Evolutionary conservation across 2,797 vertebrate genomes (phyloP).

Genomic region (Acanthiza pusilla): DNA sequence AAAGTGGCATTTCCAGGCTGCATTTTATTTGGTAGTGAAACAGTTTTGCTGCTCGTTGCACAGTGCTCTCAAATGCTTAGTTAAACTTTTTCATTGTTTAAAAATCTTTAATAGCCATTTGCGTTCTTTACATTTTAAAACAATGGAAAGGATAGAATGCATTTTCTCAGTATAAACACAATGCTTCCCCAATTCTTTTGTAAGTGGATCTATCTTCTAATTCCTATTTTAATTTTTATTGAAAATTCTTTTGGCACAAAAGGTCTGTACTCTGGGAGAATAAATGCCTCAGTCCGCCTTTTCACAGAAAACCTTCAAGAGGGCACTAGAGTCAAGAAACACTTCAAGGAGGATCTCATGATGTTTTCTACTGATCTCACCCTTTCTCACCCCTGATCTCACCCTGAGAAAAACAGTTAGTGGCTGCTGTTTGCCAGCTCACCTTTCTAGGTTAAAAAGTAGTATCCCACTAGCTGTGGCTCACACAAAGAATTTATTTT

Average conservation of each 20-base stretch:
- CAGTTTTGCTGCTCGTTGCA: background rate
- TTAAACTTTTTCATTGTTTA: conserved; percentile 20
- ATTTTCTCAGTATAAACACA: background rate
- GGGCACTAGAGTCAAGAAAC: background rate
- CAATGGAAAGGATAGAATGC: conserved; percentile 15
- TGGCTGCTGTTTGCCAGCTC: background rate
- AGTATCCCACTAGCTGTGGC: too few relatives aligned
- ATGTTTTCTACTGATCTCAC: background rate
- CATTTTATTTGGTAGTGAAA: conserved; percentile 30
- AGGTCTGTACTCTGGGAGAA: background rate
- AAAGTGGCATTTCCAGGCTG: background rate
- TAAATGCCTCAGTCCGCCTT: background rate
- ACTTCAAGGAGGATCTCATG: background rate
- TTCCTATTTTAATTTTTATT: background rate
- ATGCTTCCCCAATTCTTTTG: background rate
- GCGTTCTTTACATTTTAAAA: conserved; percentile 23
- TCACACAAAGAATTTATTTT: too few relatives aligned
- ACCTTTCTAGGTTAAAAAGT: background rate
- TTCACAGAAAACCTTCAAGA: background rate
- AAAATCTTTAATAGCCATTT: conserved; percentile 2
- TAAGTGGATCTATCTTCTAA: background rate
- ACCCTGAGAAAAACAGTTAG: background rate
- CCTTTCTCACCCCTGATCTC: background rate
- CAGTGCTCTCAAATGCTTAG: conserved; percentile 14
- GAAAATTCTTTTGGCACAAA: background rate